Evolutionary conservation across 2,113 vertebrate genomes (phyloP).

Genomic region (Trachemys scripta): DNA sequence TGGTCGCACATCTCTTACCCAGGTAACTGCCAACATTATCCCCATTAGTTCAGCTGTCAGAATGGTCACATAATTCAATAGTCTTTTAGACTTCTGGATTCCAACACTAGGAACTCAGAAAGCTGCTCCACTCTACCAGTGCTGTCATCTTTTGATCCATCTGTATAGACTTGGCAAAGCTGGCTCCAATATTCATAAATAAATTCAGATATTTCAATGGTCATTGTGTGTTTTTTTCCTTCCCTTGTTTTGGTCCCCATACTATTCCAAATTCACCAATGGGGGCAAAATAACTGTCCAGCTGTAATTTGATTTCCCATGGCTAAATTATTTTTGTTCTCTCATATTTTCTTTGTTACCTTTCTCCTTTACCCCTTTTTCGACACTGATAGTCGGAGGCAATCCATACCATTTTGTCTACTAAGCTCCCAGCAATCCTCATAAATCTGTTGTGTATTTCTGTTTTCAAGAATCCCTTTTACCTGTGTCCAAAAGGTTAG

Average conservation of each 20-base stretch:
- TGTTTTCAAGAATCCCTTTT: neutral
- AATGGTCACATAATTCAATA: neutral
- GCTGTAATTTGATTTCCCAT: neutral
- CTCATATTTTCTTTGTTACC: no score
- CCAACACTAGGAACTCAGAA: neutral
- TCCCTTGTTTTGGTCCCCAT: no score
- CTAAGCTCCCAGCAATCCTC: neutral
- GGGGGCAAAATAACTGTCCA: neutral
- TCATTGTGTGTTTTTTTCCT: neutral
- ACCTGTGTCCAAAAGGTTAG: neutral
- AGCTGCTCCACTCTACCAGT: neutral
- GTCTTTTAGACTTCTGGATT: neutral
- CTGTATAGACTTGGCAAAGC: neutral
- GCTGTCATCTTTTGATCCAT: neutral
- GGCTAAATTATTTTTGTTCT: neutral
- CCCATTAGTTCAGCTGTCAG: neutral
- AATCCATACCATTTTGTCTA: no score
- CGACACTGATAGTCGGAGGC: accelerated
- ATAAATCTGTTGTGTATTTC: neutral
- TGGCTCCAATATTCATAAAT: neutral
- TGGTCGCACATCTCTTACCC: neutral
- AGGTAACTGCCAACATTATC: neutral
- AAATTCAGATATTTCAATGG: neutral
- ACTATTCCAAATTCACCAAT: neutral
- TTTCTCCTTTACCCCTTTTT: neutral